Evolutionary conservation across 2,888 invertebrate genomes (phyloP).

Genomic region (Tenthredo mesomela): DNA sequence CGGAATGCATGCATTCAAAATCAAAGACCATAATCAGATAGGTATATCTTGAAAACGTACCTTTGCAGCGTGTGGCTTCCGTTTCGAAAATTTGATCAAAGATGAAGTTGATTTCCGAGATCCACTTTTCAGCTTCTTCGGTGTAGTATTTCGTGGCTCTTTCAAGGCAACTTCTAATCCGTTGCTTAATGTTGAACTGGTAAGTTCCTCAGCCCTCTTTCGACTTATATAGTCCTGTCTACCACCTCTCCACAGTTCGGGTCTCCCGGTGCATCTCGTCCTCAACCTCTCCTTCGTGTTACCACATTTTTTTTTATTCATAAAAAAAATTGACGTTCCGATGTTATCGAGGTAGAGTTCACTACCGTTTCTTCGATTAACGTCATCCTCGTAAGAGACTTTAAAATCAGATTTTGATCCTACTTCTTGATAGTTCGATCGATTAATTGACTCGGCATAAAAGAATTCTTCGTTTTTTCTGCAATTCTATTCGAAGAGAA

Average conservation of each 20-base stretch:
- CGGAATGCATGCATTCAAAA: neutral
- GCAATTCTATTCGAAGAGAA: neutral
- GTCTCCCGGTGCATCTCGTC: constrained; percentile 41
- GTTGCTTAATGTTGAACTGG: constrained; percentile 64
- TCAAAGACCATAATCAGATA: neutral
- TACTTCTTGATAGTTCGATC: neutral
- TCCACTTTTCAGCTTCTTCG: neutral
- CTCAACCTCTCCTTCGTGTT: constrained; percentile 40
- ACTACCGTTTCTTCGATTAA: neutral
- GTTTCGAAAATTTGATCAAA: neutral
- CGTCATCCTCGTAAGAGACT: neutral
- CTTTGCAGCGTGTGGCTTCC: constrained; percentile 7
- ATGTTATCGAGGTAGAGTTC: neutral
- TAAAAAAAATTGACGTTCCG: neutral
- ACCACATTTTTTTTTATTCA: neutral
- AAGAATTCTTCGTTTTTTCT: neutral
- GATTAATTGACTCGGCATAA: neutral
- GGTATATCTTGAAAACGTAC: neutral
- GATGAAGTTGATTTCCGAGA: neutral
- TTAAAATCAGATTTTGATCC: neutral
- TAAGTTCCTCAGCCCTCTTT: constrained; percentile 58
- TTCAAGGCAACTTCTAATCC: constrained; percentile 49
- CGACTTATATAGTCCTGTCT: constrained; percentile 61
- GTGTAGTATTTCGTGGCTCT: constrained; percentile 9
- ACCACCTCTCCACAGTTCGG: constrained; percentile 59